Conservation (phyloP, 2,113 vertebrate genomes). For the Melozone crissalis region DNA sequence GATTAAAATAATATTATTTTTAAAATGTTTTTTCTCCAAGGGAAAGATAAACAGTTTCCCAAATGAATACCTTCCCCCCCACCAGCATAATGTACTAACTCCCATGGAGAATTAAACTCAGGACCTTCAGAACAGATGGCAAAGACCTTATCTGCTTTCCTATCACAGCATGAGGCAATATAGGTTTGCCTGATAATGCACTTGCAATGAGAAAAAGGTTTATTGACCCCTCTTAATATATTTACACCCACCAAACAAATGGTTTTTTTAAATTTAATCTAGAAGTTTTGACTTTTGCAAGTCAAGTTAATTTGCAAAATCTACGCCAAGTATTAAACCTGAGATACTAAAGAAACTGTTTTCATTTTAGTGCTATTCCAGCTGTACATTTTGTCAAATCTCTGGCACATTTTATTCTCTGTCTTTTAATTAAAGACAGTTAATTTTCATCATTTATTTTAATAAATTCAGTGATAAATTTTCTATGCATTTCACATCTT, state of each 20-base stretch:
- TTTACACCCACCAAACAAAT: neutral
- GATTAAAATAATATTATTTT: conserved; percentile 12
- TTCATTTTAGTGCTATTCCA: neutral
- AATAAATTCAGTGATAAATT: neutral
- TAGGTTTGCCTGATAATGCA: conserved; percentile 47
- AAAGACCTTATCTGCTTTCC: conserved; percentile 55
- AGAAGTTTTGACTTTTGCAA: neutral
- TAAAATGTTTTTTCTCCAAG: neutral
- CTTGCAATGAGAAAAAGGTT: conserved; percentile 29
- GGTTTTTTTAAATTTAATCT: neutral
- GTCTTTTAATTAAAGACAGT: neutral
- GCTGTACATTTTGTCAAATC: neutral
- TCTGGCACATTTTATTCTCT: neutral
- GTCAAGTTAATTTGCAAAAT: neutral
- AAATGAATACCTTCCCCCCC: conserved; percentile 17
- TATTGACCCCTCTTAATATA: neutral
- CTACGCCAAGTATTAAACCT: neutral
- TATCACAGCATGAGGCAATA: conserved; percentile 39
- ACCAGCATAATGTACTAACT: conserved; percentile 17
- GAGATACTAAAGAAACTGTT: neutral
- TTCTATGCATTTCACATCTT: neutral
- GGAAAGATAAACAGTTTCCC: conserved; percentile 35
- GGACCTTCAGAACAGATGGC: conserved; percentile 70
- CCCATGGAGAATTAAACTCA: conserved; percentile 69
- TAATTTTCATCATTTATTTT: neutral